A percentile compares a stretch with the other conserved stretches of the same genome.
Conservation (phyloP, 2,888 invertebrate genomes). For the Hemaris fuciformis region DNA sequence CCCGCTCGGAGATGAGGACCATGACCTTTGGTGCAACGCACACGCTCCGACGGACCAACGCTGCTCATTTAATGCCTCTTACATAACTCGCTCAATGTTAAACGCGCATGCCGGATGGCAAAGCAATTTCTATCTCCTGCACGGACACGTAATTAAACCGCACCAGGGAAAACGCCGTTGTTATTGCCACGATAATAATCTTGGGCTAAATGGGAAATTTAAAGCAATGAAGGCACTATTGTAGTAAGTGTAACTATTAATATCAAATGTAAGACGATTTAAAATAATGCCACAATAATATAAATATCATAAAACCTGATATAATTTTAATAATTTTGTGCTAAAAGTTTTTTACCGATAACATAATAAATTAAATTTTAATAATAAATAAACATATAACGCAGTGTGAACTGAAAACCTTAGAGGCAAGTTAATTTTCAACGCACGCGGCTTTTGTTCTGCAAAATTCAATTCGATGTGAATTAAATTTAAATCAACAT, state of each 20-base stretch:
- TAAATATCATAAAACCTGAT: too few relatives aligned
- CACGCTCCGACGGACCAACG: slow-evolving; percentile 22
- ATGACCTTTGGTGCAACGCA: slow-evolving; percentile 52
- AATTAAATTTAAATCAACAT: slow-evolving; percentile 3
- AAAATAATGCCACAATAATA: too few relatives aligned
- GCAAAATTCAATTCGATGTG: not conserved
- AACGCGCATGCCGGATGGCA: not conserved
- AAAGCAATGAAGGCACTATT: too few relatives aligned
- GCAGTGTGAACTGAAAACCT: not conserved
- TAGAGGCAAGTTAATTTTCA: not conserved
- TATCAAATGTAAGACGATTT: too few relatives aligned
- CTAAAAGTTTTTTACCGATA: not conserved
- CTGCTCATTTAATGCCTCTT: slow-evolving; percentile 29
- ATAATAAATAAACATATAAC: not conserved
- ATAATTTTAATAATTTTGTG: not conserved
- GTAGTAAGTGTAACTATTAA: too few relatives aligned
- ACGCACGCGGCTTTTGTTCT: not conserved
- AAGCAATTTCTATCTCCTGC: not conserved
- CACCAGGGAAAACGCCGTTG: not conserved
- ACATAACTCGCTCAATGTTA: slow-evolving; percentile 29
- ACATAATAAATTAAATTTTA: not conserved
- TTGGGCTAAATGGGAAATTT: not conserved
- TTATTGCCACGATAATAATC: not conserved
- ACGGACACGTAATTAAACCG: slow-evolving; percentile 3
- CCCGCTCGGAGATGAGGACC: slow-evolving; percentile 32